A percentile compares a stretch with the other conserved stretches of the same genome.
Conservation (phyloP, 2,888 invertebrate genomes). For the Lordiphosa fenestrarum region DNA sequence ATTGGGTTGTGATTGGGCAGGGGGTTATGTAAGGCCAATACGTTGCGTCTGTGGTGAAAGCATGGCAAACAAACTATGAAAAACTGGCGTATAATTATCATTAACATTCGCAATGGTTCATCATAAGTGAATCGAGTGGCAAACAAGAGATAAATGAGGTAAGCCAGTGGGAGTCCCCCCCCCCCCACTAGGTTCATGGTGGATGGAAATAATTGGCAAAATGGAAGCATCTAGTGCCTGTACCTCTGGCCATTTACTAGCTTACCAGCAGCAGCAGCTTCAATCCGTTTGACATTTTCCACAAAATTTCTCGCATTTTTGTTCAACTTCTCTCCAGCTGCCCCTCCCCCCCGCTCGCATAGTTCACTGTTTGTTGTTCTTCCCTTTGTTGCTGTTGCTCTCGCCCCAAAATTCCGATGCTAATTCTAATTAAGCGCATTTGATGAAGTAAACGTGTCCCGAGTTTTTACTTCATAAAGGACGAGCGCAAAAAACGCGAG, state of each 20-base stretch:
- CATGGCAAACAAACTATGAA: constrained; percentile 14
- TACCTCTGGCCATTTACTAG: neutral
- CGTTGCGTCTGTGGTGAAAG: constrained; percentile 12
- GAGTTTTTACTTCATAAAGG: constrained; percentile 53
- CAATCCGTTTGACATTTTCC: constrained; percentile 42
- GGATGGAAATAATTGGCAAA: too few relatives aligned
- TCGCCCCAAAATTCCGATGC: constrained; percentile 53
- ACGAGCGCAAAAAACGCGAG: constrained; percentile 13
- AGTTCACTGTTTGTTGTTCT: constrained; percentile 4
- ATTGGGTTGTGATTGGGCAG: constrained; percentile 5
- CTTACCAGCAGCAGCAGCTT: constrained; percentile 10
- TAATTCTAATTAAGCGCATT: constrained; percentile 63
- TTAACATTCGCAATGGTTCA: too few relatives aligned
- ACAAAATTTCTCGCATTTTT: constrained; percentile 34
- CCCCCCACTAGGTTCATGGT: too few relatives aligned
- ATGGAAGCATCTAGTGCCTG: too few relatives aligned
- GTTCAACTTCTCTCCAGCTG: neutral
- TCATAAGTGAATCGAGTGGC: too few relatives aligned
- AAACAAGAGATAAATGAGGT: too few relatives aligned
- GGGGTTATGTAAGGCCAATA: constrained; percentile 21
- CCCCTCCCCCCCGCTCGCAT: neutral
- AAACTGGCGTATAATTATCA: neutral
- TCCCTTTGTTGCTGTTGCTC: constrained; percentile 16
- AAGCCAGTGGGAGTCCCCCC: too few relatives aligned
- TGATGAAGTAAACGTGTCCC: constrained; percentile 60